Evolutionary conservation across 2,888 invertebrate species (phyloP).

Genomic region (Xylota sylvarum): DNA sequence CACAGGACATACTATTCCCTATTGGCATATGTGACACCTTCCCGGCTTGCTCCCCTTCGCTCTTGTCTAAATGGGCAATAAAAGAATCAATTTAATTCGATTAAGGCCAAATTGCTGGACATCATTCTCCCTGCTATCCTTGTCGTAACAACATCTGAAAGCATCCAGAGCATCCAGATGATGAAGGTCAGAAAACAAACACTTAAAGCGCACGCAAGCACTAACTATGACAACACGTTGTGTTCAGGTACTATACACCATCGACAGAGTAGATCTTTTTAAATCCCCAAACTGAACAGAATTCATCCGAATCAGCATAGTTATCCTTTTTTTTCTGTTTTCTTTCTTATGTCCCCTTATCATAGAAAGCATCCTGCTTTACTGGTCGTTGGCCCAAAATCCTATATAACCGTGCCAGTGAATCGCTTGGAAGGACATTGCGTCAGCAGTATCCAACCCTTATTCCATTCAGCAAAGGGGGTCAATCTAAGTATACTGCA

Average conservation of each 20-base stretch:
- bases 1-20: not conserved
- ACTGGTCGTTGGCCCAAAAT: conserved; percentile 65
- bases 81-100: conserved; percentile 77
- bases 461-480: conserved; percentile 49
- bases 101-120: conserved; percentile 72
- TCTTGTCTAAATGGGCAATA: conserved; percentile 67
- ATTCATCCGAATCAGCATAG: conserved; percentile 73
- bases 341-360: conserved; percentile 45
- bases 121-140: conserved; percentile 54
- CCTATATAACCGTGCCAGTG: conserved; percentile 43
- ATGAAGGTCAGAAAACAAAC: conserved; percentile 64
- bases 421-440: conserved; percentile 56
- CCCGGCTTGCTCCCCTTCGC: conserved; percentile 3
- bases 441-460: conserved; percentile 72
- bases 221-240: conserved; percentile 47
- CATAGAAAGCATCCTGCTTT: conserved; percentile 44
- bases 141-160: conserved; percentile 24
- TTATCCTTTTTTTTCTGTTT: conserved; percentile 57
- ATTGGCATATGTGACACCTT: conserved; percentile 13
- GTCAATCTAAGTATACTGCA: conserved; percentile 48
- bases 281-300: conserved; percentile 58
- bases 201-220: conserved; percentile 71
- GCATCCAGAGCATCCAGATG: conserved; percentile 35
- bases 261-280: conserved; percentile 35
- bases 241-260: conserved; percentile 55